These are phyloP conservation scores for Channallabes apus DNA, from an alignment of 2,797 vertebrate species.

Conservation along the genomic window DNA sequence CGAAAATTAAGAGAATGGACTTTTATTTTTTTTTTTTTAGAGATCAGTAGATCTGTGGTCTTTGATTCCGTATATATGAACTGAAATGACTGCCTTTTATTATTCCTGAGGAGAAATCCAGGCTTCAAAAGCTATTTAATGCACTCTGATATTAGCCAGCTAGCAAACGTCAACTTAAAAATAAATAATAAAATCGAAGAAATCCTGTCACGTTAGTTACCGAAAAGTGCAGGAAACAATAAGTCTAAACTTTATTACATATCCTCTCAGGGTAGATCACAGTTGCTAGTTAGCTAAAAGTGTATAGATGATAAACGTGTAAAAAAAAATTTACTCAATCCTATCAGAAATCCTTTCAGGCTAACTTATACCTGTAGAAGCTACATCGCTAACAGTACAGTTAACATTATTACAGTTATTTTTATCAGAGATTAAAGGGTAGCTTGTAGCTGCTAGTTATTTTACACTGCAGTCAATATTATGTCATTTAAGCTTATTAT, in stretches of 20 bases:
- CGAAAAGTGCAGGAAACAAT: too few relatives aligned
- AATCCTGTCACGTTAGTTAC: background rate
- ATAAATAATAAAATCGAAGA: too few relatives aligned
- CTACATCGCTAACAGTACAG: background rate
- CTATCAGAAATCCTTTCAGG: background rate
- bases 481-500: too few relatives aligned
- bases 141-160: background rate
- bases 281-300: background rate
- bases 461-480: too few relatives aligned
- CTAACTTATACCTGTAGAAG: background rate
- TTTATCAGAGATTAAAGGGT: too few relatives aligned
- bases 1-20: background rate
- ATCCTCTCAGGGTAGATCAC: background rate
- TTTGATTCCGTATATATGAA: background rate
- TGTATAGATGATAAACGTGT: too few relatives aligned
- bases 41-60: background rate
- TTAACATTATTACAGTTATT: too few relatives aligned
- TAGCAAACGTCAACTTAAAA: too few relatives aligned
- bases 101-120: background rate
- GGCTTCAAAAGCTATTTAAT: background rate
- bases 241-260: too few relatives aligned
- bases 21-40: background rate
- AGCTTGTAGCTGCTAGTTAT: too few relatives aligned
- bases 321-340: too few relatives aligned
- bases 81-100: background rate